Evolutionary conservation across 1,140 invertebrate species (phyloP).

Genomic region (Zaprionus nigranus): DNA sequence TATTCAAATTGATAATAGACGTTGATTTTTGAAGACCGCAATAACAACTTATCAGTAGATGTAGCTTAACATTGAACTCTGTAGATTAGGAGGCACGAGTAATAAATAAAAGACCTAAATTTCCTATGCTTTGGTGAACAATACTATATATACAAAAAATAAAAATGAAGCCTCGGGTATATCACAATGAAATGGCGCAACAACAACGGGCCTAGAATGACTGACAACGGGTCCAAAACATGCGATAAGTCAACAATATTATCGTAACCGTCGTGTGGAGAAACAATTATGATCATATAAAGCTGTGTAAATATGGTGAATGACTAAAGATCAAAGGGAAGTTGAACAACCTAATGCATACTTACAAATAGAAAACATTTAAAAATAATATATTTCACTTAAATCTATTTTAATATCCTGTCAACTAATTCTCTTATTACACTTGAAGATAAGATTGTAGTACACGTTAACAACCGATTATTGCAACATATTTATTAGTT

Average conservation of each 20-base stretch:
- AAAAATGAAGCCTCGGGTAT: neutral
- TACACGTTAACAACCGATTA: slow-evolving; percentile 16
- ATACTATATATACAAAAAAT: neutral
- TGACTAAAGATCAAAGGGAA: slow-evolving; percentile 8
- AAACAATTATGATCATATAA: slow-evolving; percentile 25
- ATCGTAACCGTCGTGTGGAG: slow-evolving; percentile 15
- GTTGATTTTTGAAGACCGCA: neutral
- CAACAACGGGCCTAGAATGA: slow-evolving; percentile 1
- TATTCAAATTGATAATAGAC: slow-evolving; percentile 6
- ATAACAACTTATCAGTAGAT: slow-evolving; percentile 1
- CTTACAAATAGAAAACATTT: neutral
- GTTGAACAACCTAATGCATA: neutral
- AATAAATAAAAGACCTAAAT: neutral
- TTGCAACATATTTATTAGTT: slow-evolving; percentile 24
- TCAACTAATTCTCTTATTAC: neutral
- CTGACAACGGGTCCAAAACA: slow-evolving; percentile 6
- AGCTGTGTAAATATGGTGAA: neutral
- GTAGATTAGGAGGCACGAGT: slow-evolving; percentile 2
- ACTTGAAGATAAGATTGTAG: slow-evolving; percentile 1
- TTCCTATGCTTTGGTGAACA: neutral
- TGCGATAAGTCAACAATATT: slow-evolving; percentile 21
- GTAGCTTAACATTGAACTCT: slow-evolving; percentile 5
- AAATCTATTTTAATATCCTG: neutral
- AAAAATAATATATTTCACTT: slow-evolving; percentile 1
- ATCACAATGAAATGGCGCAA: neutral